A percentile compares a stretch with the other conserved stretches of the same genome.
These are phyloP conservation scores for Austrolebias charrua DNA, from an alignment of 2,797 vertebrate species.

Conservation along the genomic window DNA sequence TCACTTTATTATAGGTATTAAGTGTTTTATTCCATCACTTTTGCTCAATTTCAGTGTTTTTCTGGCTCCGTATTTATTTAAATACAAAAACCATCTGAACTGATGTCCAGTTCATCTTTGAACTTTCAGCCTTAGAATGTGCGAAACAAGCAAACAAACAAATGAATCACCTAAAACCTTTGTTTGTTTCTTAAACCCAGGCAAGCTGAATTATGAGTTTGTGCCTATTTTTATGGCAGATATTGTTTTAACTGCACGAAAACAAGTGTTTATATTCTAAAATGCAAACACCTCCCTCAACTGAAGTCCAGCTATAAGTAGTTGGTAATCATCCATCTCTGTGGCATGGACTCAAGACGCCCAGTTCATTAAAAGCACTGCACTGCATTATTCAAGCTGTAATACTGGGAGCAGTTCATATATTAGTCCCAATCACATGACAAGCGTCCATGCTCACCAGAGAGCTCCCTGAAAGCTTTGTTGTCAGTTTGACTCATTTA, in stretches of 20 bases:
- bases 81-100: not conserved
- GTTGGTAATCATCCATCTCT: no score
- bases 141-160: not conserved
- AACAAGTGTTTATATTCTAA: no score
- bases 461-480: no score
- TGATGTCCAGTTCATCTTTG: not conserved
- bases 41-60: not conserved
- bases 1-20: slow-evolving; percentile 12
- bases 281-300: no score
- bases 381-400: not conserved
- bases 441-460: not conserved
- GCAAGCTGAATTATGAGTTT: no score
- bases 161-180: no score
- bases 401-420: not conserved
- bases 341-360: not conserved
- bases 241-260: no score
- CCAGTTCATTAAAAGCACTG: not conserved
- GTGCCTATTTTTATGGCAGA: no score
- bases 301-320: no score
- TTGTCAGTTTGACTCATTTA: no score
- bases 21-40: slow-evolving; percentile 9
- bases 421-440: not conserved
- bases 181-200: no score
- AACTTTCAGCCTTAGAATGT: not conserved
- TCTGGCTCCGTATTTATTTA: slow-evolving; percentile 8